Evolutionary conservation across 30 jellyfish, hydroid and myxozoan species (phyloP).

Genomic region (Mastigias papua): DNA sequence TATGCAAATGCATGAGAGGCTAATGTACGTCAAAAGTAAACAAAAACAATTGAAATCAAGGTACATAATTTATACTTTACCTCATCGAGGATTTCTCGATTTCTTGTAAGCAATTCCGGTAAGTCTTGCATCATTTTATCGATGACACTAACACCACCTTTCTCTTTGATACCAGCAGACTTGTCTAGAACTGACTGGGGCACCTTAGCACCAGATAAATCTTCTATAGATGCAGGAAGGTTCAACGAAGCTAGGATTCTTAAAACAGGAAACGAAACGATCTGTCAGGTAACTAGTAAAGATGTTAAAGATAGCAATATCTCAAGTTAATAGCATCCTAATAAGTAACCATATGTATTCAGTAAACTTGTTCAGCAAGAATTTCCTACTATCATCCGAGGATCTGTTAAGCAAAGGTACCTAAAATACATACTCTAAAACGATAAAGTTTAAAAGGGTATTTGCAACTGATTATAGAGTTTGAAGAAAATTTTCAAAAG

Average conservation of each 20-base stretch:
- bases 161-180: slow-evolving; percentile 79
- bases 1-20: too few relatives aligned
- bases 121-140: slow-evolving; percentile 95
- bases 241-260: slow-evolving; percentile 95
- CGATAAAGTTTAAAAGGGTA: too few relatives aligned
- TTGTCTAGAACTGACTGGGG: slow-evolving; percentile 97
- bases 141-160: slow-evolving; percentile 83
- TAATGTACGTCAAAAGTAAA: too few relatives aligned
- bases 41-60: too few relatives aligned
- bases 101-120: slow-evolving; percentile 91
- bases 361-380: too few relatives aligned
- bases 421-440: too few relatives aligned
- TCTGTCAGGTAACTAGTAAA: not conserved
- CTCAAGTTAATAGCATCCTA: too few relatives aligned
- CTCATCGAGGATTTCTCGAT: slow-evolving; percentile 94
- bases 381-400: too few relatives aligned
- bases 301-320: not conserved
- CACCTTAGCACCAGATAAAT: slow-evolving; percentile 90
- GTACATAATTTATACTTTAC: slow-evolving; percentile 65
- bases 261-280: not conserved
- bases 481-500: too few relatives aligned
- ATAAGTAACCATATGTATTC: too few relatives aligned
- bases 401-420: too few relatives aligned
- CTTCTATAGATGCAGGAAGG: slow-evolving; percentile 99
- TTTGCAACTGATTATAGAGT: too few relatives aligned